Conservation (phyloP, 2,888 invertebrate species). For the Opisthograptis luteolata region DNA sequence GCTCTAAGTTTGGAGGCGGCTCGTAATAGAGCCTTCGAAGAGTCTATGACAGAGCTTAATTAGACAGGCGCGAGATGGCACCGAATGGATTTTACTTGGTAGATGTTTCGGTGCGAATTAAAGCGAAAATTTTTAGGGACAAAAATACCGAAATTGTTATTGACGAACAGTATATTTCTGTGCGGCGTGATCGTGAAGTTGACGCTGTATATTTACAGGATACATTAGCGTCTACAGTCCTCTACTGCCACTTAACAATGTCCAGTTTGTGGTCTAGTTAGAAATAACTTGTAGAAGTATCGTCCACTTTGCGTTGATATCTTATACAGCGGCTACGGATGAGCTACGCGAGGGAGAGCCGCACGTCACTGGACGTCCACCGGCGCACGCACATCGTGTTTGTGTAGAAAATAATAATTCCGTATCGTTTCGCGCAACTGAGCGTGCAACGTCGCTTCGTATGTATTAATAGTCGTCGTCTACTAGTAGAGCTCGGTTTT, state of each 20-base stretch:
- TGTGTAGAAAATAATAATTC: slow-evolving; percentile 68
- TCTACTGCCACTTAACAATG: slow-evolving; percentile 16
- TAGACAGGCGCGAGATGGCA: slow-evolving; percentile 80
- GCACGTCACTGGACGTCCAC: slow-evolving; percentile 42
- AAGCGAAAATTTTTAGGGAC: slow-evolving; percentile 56
- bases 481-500: slow-evolving; percentile 76
- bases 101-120: slow-evolving; percentile 66
- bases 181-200: slow-evolving; percentile 46
- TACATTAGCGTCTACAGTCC: slow-evolving; percentile 46
- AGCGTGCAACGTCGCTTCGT: slow-evolving; percentile 72
- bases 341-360: slow-evolving; percentile 50
- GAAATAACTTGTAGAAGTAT: slow-evolving; percentile 12
- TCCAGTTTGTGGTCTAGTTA: slow-evolving; percentile 7
- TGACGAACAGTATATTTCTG: slow-evolving; percentile 38
- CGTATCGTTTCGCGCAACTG: slow-evolving; percentile 73
- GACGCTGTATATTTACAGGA: slow-evolving; percentile 48
- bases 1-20: slow-evolving; percentile 80
- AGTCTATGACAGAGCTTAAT: slow-evolving; percentile 84
- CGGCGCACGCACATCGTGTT: slow-evolving; percentile 53
- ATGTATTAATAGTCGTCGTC: slow-evolving; percentile 75
- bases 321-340: slow-evolving; percentile 7
- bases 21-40: slow-evolving; percentile 84
- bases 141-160: slow-evolving; percentile 58
- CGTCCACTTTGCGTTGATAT: slow-evolving; percentile 21
- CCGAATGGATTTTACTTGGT: slow-evolving; percentile 83